Evolutionary conservation across 1,140 invertebrate species (phyloP).

Genomic region (Pseudomyrmex gracilis): DNA sequence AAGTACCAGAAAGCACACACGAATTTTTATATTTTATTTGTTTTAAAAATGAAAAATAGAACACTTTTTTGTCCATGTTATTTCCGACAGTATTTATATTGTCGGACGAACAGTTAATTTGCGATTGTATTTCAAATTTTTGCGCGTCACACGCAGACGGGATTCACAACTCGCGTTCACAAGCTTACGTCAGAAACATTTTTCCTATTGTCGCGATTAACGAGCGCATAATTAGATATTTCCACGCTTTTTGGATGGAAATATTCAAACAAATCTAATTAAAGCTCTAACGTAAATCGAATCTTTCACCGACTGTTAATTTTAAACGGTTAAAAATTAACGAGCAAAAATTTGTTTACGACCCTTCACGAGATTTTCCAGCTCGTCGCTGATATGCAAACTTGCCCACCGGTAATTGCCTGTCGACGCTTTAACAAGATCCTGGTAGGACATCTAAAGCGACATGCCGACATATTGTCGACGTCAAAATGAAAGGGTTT

Average conservation of each 20-base stretch:
- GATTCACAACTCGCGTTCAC: not conserved
- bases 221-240: not conserved
- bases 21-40: slow-evolving; percentile 33
- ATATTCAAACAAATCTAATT: slow-evolving; percentile 2
- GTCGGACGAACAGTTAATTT: slow-evolving; percentile 21
- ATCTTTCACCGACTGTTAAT: not conserved
- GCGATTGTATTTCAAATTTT: slow-evolving; percentile 33
- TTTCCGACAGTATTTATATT: slow-evolving; percentile 31
- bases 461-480: slow-evolving; percentile 25
- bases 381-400: slow-evolving; percentile 3
- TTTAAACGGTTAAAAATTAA: not conserved
- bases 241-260: not conserved
- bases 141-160: not conserved
- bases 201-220: not conserved
- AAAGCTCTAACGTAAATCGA: not conserved
- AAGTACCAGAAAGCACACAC: not conserved
- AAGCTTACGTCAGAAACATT: not conserved
- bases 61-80: slow-evolving; percentile 21
- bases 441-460: slow-evolving; percentile 5
- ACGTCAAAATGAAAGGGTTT: not conserved
- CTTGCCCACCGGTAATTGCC: slow-evolving; percentile 31
- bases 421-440: slow-evolving; percentile 19
- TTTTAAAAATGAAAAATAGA: slow-evolving; percentile 12
- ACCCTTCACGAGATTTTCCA: slow-evolving; percentile 23
- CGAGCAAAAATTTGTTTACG: slow-evolving; percentile 16